Conservation (phyloP, 2,113 vertebrate genomes). For the Xenopus borealis region DNA sequence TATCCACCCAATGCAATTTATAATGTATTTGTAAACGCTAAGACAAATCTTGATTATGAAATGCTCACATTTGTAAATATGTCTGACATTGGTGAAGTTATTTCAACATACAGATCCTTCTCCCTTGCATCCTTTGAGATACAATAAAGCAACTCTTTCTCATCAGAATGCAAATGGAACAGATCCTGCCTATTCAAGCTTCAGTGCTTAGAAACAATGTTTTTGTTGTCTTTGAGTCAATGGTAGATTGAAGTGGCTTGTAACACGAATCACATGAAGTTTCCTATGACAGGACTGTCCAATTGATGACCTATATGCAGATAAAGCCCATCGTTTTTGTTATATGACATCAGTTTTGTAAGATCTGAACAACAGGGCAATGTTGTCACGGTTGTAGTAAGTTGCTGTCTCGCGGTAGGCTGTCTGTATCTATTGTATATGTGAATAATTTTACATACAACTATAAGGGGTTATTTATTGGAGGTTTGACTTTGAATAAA, state of each 20-base stretch:
- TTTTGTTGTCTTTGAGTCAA: slow-evolving; percentile 8
- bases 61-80: neutral
- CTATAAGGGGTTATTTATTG: too few species aligned
- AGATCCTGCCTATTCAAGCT: neutral
- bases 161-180: neutral
- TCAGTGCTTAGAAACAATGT: slow-evolving; percentile 11
- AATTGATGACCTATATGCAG: neutral
- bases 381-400: too few species aligned
- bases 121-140: neutral
- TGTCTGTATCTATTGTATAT: too few species aligned
- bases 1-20: too few species aligned
- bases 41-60: too few species aligned
- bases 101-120: neutral
- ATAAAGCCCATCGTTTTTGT: neutral
- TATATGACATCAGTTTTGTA: too few species aligned
- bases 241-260: neutral
- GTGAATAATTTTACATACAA: too few species aligned
- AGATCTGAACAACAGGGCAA: too few species aligned
- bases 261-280: neutral
- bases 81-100: neutral
- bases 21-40: too few species aligned
- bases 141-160: neutral
- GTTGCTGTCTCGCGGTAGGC: too few species aligned
- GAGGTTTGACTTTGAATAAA: too few species aligned
- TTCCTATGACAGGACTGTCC: neutral